Evolutionary conservation across 1,140 invertebrate species (phyloP).

Genomic region (Drosophila repleta): DNA sequence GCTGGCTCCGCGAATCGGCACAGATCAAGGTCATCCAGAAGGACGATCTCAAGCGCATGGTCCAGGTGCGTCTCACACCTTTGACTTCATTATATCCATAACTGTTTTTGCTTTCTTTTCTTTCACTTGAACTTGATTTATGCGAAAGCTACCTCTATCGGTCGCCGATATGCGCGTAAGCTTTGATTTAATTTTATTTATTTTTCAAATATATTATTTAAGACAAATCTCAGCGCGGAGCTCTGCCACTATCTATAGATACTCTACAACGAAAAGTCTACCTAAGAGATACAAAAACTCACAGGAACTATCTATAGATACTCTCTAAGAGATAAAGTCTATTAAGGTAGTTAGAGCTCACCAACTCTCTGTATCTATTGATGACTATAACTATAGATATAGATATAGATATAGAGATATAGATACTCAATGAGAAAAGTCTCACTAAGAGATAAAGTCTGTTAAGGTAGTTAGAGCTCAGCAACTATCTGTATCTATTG

Average conservation of each 20-base stretch:
- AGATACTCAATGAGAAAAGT: no score
- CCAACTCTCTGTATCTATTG: no score
- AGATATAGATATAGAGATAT: no score
- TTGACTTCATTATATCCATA: neutral
- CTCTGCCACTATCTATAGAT: neutral
- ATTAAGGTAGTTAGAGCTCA: no score
- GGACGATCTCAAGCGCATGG: conserved; percentile 82
- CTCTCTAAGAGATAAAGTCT: no score
- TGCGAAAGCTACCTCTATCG: conserved; percentile 73
- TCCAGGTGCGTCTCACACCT: conserved; percentile 64
- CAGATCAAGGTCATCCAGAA: conserved; percentile 84
- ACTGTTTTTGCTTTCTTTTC: conserved; percentile 6
- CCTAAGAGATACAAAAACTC: neutral
- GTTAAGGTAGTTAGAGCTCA: no score
- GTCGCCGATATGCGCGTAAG: conserved; percentile 80
- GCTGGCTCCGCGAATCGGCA: conserved; percentile 91
- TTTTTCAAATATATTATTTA: neutral
- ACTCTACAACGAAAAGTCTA: no score
- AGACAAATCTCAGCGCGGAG: neutral
- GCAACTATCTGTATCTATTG: no score
- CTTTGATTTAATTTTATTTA: conserved; percentile 32
- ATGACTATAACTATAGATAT: no score
- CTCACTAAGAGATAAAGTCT: no score
- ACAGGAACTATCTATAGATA: no score
- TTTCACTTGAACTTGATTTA: conserved; percentile 7